These are phyloP conservation scores for Oenanthe melanoleuca DNA, from an alignment of 2,113 vertebrate species.

Conservation along the genomic window DNA sequence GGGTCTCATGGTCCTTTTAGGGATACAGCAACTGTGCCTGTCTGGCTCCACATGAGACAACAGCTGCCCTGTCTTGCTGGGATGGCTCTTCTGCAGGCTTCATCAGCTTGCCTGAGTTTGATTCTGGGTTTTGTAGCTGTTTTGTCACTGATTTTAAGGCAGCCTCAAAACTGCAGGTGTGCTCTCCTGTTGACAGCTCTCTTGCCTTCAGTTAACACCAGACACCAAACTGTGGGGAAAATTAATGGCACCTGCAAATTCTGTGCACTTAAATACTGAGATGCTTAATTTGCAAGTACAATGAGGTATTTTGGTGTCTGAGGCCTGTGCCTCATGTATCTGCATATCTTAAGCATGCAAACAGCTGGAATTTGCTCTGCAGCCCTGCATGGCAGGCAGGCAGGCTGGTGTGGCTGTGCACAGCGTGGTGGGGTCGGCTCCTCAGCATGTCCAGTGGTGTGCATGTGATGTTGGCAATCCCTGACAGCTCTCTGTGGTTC, in stretches of 20 bases:
- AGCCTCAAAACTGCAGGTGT: not conserved
- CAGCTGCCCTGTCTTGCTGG: not conserved
- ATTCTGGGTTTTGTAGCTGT: not conserved
- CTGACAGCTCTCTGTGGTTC: not conserved
- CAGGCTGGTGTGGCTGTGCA: not conserved
- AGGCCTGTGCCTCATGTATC: not conserved
- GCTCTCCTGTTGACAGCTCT: not conserved
- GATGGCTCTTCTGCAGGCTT: not conserved
- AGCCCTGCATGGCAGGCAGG: not conserved
- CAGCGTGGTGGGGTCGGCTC: accelerated
- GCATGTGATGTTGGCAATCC: not conserved
- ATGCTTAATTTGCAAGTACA: conserved; percentile 44
- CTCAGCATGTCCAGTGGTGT: accelerated
- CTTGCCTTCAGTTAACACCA: conserved; percentile 8
- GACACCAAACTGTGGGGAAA: conserved; percentile 8
- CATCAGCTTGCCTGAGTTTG: not conserved
- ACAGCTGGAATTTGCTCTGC: not conserved
- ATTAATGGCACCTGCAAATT: conserved; percentile 39
- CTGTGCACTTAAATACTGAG: not conserved
- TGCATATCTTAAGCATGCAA: not conserved
- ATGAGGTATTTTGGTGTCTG: not conserved
- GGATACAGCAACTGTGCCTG: not conserved
- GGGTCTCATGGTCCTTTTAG: not conserved
- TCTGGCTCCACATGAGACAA: not conserved
- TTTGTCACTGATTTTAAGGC: not conserved